Evolutionary conservation across 2,888 invertebrate genomes (phyloP), one percentile per base, ranked within the genome.

Genomic region (Orthosia gothica): DNA sequence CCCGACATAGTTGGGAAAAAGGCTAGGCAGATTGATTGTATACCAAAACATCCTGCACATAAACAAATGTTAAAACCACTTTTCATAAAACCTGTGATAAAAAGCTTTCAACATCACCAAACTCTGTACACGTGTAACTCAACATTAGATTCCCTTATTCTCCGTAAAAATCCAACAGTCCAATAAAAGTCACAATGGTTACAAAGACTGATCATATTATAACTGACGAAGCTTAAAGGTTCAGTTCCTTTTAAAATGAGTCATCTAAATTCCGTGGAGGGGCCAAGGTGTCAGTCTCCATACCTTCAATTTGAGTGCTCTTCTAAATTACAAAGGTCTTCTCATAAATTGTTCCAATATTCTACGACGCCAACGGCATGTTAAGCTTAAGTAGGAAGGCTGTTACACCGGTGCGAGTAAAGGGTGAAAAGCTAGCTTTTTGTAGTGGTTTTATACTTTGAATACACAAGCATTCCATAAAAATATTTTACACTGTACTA

Each of bases 261-360:
- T 90, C 90, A 93, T 94, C 90, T 92, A 93, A 92, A 94, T 94
- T 94, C 93, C 79, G 79, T 72, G 76, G 83, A 89, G 84, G 86
- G 88, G 84, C 88, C 83, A 87, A 93, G 94, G 94, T 94, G 95
- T 94, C 94, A 94, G 93, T 92, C 94, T 92, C 90, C 92, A 91
- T 93, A 93, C 94, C 94, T 95, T 91, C 94, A 95, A 94, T 95
- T 95, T 94, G 94, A 93, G 91, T 94, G 93, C 93, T 92, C 92
- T 92, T 94, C 95, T 94, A 94, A 95, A 95, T 96, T 95, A 95
- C 95, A 94, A 94, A 94, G 95, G 94, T 94, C 93, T 94, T 92
- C 94, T 93, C 95, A 95, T 95, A 96, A 96, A 96, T 96, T 96
- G 95, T 95, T 94, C 95, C 95, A 94, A 95, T 95, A 95, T 95